A percentile compares a stretch with the other conserved stretches of the same genome.
phyloP scores from a whole-genome alignment of 1,140 invertebrate genomes.

The Teleogryllus occipitalis region DNA sequence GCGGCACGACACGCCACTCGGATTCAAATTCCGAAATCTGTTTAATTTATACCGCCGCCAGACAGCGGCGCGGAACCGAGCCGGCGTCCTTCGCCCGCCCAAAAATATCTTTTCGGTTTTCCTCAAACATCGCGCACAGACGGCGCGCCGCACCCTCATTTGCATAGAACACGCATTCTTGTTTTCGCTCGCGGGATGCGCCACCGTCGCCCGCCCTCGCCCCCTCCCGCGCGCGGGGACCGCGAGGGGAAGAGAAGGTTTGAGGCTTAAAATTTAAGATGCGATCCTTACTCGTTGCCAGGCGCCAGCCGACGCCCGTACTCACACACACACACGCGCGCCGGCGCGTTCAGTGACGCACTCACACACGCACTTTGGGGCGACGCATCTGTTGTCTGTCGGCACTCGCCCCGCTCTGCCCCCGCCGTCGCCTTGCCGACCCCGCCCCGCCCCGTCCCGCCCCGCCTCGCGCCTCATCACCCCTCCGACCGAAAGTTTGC shows the following conservation, averaged over 20 bases:
- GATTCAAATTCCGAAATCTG: not conserved
- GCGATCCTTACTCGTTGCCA: not conserved
- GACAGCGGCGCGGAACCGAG: not conserved
- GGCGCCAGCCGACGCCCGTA: not conserved
- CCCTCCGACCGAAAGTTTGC: not conserved
- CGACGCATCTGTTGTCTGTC: not conserved
- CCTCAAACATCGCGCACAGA: not conserved
- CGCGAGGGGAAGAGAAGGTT: not conserved
- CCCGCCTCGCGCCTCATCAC: no score
- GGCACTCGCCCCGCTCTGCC: no score
- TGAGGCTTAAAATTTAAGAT: slow-evolving; percentile 1
- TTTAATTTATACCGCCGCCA: not conserved
- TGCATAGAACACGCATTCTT: slow-evolving; percentile 4
- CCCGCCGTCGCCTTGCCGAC: not conserved
- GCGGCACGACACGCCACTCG: not conserved
- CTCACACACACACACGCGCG: not conserved
- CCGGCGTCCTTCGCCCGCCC: not conserved
- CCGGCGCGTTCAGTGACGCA: not conserved
- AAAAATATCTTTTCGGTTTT: slow-evolving; percentile 3
- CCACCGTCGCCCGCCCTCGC: no score
- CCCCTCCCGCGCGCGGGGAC: no score
- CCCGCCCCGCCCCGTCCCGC: no score
- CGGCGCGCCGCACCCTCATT: not conserved
- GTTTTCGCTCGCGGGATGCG: not conserved
- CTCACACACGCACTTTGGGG: not conserved